Base-by-base conservation (phyloP, 2,888 invertebrate genomes). In the Dolichopus griseipennis region DNA sequence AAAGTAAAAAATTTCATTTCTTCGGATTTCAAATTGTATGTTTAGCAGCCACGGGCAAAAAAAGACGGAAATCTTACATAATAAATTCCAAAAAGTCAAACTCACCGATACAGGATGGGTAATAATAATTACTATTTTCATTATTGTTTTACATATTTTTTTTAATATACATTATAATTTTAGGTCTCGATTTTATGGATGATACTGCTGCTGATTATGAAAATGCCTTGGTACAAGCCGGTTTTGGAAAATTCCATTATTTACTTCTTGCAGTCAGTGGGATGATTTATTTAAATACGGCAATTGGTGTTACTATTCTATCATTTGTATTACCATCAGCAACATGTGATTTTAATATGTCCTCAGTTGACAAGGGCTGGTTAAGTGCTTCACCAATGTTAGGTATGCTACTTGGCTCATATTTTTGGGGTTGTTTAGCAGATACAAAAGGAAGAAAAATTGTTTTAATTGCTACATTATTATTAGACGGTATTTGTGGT, bases 281-380 rank as follows among this genome's bases (percentile, higher is more conserved):
- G 27, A 83, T 92, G 76, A 92, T 93, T 72, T 92, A 92, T 78
- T 83, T 91, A 73, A 91, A 92, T 83, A 91, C 92, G 65, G 92
- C 93, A 68, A 86, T 93, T 72, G 92, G 90, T 43, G 88, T 90
- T 75, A 89, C 90, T 66, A 91, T 88, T 73, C 85, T 93, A 71
- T 92, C 92, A 64, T 92, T 93, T 78, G 89, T 93, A 69, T 81
- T 94, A 69, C 93, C 93, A 7, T 87, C 92, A 6, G 93, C 92
- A 66, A 89, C 90, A 78, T 91, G 91, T 82, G 91, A 91, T 81
- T 91, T 91, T 82, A 81, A 85, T 73, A 90, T 92, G 90, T 87
- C 88, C 61, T 91, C 91, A 1, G 78, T 85, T 41, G 90, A 91
- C 81, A 91, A 91, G 77, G 91, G 91, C 67, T 89, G 89, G 84